Base-by-base conservation (phyloP, 92 coral and sea anemone genomes). In the Phenganax stokvisi region DNA sequence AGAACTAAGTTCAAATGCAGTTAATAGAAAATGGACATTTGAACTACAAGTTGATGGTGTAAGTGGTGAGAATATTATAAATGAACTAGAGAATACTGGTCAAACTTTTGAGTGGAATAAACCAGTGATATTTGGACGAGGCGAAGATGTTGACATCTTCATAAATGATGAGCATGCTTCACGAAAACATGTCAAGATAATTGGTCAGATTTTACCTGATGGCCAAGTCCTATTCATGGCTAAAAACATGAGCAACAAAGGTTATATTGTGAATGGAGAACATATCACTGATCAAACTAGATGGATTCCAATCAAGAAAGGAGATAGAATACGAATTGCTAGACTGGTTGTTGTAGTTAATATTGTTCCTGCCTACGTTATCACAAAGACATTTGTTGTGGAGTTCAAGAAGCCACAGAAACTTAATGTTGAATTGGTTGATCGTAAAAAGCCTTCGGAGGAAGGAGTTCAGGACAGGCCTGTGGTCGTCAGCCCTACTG, bases 91-190 rank as follows among this genome's bases (percentile, higher is more conserved):
- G 11, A 77, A 28, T 8, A 80, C 37, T 25, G 84, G 89, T 31
- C 28, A 85, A 65, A 20, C 6, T 10, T 67, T 51, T 13, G 56
- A 60, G 7, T 11, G 83, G 62, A 76, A 77, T 31, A 52, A 68
- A 12, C 71, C 63, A 15, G 57, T 87, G 12, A 55, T 83, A 20
- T 89, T 91, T 77, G 96, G 96, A 16, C 81, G 96, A 55, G 96
- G 92, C 9, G 74, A 10, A 54, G 67, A 44, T 29, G 96, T 67
- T 10, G 78, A 77, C 15, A 76, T 91, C 9, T 89, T 91, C 69
- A 58, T 91, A 25, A 91, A 91, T 84, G 90, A 91, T 55, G 83
- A 84, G 0, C 55, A 63, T 10, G 90, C 80, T 25, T 91, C 96
- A 51, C 70, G 89, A 51, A 54, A 58, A 56, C 96, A 91, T 89